Evolutionary conservation across 2,888 invertebrate species (phyloP).

Genomic region (Drosophila fungiperda): DNA sequence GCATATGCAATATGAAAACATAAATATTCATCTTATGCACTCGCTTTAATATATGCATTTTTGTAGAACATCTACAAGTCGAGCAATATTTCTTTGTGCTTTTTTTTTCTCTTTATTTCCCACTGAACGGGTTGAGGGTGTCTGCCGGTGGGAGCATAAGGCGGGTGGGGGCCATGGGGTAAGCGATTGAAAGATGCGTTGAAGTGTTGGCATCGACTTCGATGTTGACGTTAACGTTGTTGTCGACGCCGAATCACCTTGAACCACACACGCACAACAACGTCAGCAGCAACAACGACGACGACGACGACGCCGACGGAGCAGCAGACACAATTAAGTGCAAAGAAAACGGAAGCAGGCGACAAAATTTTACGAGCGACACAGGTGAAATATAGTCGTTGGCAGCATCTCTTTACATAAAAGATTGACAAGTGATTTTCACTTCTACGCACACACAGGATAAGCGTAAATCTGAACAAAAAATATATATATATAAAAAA

Average conservation of each 20-base stretch:
- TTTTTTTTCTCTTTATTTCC: constrained; percentile 30
- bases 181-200: constrained; percentile 81
- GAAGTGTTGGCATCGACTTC: constrained; percentile 62
- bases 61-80: constrained; percentile 25
- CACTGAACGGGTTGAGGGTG: constrained; percentile 63
- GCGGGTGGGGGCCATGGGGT: constrained; percentile 23
- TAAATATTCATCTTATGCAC: neutral
- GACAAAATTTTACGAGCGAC: constrained; percentile 75
- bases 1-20: neutral
- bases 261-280: constrained; percentile 77
- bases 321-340: constrained; percentile 78
- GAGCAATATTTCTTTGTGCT: neutral
- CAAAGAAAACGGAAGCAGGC: constrained; percentile 70
- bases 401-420: constrained; percentile 74
- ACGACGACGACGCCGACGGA: constrained; percentile 17
- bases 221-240: constrained; percentile 42
- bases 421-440: constrained; percentile 80
- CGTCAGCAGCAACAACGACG: constrained; percentile 18
- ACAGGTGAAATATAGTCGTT: constrained; percentile 47
- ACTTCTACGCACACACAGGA: constrained; percentile 49
- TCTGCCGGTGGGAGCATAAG: constrained; percentile 21
- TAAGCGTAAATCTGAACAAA: constrained; percentile 1
- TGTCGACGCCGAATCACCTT: constrained; percentile 73
- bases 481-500: neutral
- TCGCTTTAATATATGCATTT: neutral